Base-by-base conservation (phyloP, 1,140 invertebrate genomes). In the Cepaea nemoralis region DNA sequence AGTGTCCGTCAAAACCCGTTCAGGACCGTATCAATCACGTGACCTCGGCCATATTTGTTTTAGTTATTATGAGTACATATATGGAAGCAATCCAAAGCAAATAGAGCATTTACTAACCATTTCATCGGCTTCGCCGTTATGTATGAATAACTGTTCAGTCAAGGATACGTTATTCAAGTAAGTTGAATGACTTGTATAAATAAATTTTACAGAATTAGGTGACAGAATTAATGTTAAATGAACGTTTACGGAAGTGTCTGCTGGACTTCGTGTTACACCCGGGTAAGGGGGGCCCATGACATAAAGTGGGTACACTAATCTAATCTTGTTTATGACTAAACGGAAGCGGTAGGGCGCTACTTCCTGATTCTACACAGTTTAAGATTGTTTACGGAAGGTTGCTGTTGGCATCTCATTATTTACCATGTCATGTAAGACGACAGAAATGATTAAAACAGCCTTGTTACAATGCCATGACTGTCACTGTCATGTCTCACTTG, bases 1-100 rank as follows among this genome's bases (percentile, higher is more conserved):
- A 71, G 37, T 37, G 22, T 31, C 5, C 33, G 27, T 63, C 59
- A 63, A 63, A n/a, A 59, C n/a, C 59, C 59, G n/a, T 63, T 6
- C 59, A 63, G 59, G 27, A 31, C 59, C 27, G 2, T 31, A 31
- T 19, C 3, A 45, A 22, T 71, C 69, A 71, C 69, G 69, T 71
- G 69, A 71, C 69, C 8, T 39, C 69, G 37, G 69, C 69, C 69
- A 71, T 71, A 71, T 71, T 71, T 71, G 69, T 71, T 71, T 71
- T 39, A 39, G 40, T 71, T 71, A 24, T 37, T 40, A 45, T 39
- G 35, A 3, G 69, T 71, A 24, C 10, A 67, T 67, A 14, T 45
- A 16, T 45, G 42, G 50, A 55, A 3, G 3, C 5, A 71, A 71
- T 45, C 37, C 22, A n/a, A 45, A 27, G 0, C 37, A 40, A 5